phyloP scores from a whole-genome alignment of 92 coral and sea anemone species.

The Epizoanthus stellaris region DNA sequence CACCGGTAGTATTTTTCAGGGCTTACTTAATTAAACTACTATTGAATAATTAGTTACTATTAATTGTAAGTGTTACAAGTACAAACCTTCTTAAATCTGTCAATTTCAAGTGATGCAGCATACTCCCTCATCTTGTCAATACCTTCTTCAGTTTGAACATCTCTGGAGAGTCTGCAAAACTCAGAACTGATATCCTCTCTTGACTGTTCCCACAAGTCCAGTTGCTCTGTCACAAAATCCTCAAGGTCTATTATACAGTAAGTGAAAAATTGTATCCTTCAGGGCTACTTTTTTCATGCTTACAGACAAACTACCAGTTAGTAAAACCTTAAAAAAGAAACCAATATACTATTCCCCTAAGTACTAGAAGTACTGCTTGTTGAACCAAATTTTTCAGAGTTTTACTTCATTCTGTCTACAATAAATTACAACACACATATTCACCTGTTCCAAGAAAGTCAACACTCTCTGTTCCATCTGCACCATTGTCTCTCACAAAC shows the following conservation, averaged over 20 bases:
- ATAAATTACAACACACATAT: no score
- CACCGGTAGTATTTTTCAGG: no score
- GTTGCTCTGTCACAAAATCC: not conserved
- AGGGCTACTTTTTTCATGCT: not conserved
- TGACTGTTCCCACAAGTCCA: not conserved
- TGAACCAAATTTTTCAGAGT: no score
- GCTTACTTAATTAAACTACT: no score
- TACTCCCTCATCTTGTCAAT: constrained; percentile 5
- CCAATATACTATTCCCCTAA: no score
- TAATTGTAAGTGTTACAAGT: not conserved
- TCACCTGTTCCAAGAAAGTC: not conserved
- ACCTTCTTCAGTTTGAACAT: not conserved
- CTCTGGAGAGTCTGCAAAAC: not conserved
- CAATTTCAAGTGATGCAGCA: constrained; percentile 41
- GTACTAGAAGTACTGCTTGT: no score
- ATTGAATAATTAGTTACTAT: no score
- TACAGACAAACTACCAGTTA: no score
- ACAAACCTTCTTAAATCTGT: constrained; percentile 28
- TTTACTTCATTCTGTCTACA: no score
- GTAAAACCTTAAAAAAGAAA: no score
- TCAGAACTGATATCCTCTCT: not conserved
- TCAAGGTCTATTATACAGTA: not conserved
- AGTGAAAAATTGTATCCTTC: not conserved
- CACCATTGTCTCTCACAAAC: not conserved
- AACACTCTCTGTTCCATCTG: not conserved